Evolutionary conservation across 2,113 vertebrate species (phyloP).

Genomic region (Tiliqua scincoides): DNA sequence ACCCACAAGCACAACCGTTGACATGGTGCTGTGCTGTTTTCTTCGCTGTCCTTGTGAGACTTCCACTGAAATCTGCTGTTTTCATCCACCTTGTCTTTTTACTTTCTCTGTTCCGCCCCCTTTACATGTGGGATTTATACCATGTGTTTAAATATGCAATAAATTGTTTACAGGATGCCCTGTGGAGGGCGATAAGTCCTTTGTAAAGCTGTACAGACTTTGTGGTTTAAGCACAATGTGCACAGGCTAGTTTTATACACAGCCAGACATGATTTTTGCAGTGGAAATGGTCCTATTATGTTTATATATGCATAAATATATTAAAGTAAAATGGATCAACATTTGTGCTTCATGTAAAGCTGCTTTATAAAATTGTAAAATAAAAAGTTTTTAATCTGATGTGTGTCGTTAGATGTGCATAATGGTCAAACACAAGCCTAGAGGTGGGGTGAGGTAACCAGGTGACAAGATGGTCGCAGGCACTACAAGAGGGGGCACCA

Average conservation of each 20-base stretch:
- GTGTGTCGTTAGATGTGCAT: accelerated
- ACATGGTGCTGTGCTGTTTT: constrained; percentile 13
- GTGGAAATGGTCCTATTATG: constrained; percentile 78
- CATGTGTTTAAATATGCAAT: constrained; percentile 96
- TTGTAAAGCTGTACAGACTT: constrained; percentile 88
- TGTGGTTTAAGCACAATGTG: constrained; percentile 97
- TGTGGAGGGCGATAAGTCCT: constrained; percentile 77
- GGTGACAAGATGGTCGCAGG: too few species aligned
- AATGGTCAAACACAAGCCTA: accelerated
- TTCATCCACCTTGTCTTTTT: constrained; percentile 71
- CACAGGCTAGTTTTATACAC: constrained; percentile 92
- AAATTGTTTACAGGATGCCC: constrained; percentile 91
- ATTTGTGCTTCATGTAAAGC: constrained; percentile 91
- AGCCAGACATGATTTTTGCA: constrained; percentile 80
- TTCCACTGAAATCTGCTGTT: constrained; percentile 83
- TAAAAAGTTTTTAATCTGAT: constrained; percentile 84
- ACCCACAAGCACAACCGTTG: constrained; percentile 71
- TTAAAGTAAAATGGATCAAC: constrained; percentile 73
- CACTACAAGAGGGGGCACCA: too few species aligned
- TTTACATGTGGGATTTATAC: constrained; percentile 75
- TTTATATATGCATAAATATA: constrained; percentile 87
- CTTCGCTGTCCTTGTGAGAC: constrained; percentile 67
- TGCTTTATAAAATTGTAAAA: constrained; percentile 95
- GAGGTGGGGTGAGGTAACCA: too few species aligned
- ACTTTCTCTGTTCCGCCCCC: constrained; percentile 54